Conservation (phyloP, 2,888 invertebrate genomes). For the Erebia ligea region DNA sequence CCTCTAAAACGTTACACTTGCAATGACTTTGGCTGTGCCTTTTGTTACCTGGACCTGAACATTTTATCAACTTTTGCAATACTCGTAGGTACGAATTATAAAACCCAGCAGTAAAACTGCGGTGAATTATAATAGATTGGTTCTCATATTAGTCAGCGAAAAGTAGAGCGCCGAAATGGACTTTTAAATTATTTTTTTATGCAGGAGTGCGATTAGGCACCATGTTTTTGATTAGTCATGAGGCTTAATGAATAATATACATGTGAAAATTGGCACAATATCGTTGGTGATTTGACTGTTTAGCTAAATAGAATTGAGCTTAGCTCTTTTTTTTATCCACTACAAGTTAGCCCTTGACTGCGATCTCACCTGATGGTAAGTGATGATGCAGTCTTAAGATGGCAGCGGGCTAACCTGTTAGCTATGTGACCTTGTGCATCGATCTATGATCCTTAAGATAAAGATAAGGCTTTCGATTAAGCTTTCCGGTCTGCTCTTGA, state of each 20-base stretch:
- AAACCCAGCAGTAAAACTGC: not conserved
- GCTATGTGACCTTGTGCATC: not conserved
- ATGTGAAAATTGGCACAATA: slow-evolving; percentile 8
- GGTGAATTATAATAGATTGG: slow-evolving; percentile 9
- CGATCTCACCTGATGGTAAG: no score
- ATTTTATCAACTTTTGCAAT: not conserved
- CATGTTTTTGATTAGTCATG: slow-evolving; percentile 21
- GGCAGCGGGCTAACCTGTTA: no score
- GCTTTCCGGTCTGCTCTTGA: not conserved
- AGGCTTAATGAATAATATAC: slow-evolving; percentile 18
- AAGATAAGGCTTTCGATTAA: not conserved
- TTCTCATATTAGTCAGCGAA: slow-evolving; percentile 26
- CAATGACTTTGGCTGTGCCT: no score
- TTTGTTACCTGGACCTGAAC: not conserved
- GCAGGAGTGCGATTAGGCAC: not conserved
- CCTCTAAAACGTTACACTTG: no score
- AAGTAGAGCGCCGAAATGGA: slow-evolving; percentile 15
- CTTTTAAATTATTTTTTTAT: slow-evolving; percentile 16
- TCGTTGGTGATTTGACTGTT: not conserved
- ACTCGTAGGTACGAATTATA: not conserved
- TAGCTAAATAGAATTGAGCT: not conserved
- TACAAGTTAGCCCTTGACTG: no score
- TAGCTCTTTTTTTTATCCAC: no score
- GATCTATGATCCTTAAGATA: not conserved
- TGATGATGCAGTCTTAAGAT: no score